Conservation (phyloP, 1,140 invertebrate species). For the Dendroctonus ponderosae region DNA sequence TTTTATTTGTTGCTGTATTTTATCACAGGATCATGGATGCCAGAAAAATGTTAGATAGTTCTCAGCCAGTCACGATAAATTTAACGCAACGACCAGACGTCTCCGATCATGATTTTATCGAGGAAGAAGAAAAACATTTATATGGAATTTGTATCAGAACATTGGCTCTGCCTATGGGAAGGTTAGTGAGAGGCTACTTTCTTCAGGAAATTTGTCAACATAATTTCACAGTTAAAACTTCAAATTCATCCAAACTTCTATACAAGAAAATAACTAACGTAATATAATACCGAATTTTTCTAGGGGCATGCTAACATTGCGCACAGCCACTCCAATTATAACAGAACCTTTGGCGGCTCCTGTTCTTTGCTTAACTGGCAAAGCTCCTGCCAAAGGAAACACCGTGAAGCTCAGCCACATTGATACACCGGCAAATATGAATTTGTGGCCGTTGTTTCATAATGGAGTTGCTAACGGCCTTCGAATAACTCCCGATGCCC, state of each 20-base stretch:
- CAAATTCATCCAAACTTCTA: no score
- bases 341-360: constrained; percentile 83
- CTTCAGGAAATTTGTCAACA: no score
- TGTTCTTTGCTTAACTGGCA: constrained; percentile 80
- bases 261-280: no score
- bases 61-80: constrained; percentile 81
- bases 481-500: constrained; percentile 66
- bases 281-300: neutral
- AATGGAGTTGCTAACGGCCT: constrained; percentile 96
- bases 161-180: constrained; percentile 88
- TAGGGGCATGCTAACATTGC: constrained; percentile 87
- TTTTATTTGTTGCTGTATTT: constrained; percentile 9
- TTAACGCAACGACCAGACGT: constrained; percentile 88
- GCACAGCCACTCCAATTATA: constrained; percentile 76
- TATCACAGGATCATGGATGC: constrained; percentile 73
- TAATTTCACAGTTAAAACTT: no score
- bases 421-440: constrained; percentile 85
- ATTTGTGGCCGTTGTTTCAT: constrained; percentile 92
- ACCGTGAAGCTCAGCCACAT: constrained; percentile 85
- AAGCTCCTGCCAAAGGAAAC: constrained; percentile 75
- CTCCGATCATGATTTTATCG: constrained; percentile 95
- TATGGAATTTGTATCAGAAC: constrained; percentile 87
- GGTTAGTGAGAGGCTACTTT: constrained; percentile 49
- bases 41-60: constrained; percentile 80
- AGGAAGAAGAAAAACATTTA: constrained; percentile 92